Conservation (phyloP, 2,113 vertebrate genomes). For the Phycodurus eques region DNA sequence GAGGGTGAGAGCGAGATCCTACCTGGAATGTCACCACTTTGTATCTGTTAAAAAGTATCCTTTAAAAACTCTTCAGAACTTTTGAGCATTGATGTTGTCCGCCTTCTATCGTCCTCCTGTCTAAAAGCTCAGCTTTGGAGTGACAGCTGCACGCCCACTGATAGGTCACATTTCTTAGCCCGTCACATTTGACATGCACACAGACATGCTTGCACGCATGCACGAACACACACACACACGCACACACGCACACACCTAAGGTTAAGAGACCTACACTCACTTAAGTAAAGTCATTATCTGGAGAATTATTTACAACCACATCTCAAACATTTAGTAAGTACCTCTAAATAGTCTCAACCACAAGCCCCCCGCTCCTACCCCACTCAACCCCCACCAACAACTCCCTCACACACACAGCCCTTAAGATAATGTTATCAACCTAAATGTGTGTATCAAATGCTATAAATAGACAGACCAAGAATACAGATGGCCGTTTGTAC, state of each 20-base stretch:
- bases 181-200: conserved; percentile 44
- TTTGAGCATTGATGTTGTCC: conserved; percentile 20
- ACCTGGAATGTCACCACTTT: background rate
- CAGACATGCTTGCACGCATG: conserved; percentile 20
- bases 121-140: conserved; percentile 32
- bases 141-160: conserved; percentile 68
- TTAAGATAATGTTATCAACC: conserved; percentile 32
- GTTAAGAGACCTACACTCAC: too few species aligned
- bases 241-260: background rate
- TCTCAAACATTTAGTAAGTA: too few species aligned
- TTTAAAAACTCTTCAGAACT: conserved; percentile 17
- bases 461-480: conserved; percentile 57
- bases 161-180: conserved; percentile 64
- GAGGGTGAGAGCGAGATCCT: conserved; percentile 6
- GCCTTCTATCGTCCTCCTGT: conserved; percentile 14
- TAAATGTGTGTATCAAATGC: conserved; percentile 17
- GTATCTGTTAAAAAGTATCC: background rate
- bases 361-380: too few species aligned
- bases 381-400: background rate
- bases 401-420: conserved; percentile 8
- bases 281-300: too few species aligned
- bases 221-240: conserved; percentile 5
- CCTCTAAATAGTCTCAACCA: too few species aligned
- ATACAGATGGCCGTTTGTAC: conserved; percentile 34
- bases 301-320: too few species aligned